Conservation (phyloP, 2,113 vertebrate species). For the Azemiops feae region DNA sequence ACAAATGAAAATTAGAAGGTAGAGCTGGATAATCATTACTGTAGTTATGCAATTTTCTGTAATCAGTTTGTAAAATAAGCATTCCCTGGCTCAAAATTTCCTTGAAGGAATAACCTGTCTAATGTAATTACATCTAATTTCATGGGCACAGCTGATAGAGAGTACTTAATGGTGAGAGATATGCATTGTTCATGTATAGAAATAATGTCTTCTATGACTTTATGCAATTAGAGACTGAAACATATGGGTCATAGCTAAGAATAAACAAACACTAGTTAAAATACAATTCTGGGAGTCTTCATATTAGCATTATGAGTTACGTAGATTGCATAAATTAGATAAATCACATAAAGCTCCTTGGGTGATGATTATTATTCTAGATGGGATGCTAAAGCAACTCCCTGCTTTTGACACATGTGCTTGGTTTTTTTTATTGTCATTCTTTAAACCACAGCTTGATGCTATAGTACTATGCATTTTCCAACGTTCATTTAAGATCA, state of each 20-base stretch:
- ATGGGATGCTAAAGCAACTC: background rate
- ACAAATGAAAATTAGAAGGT: background rate
- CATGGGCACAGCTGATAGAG: background rate
- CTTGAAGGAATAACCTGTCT: background rate
- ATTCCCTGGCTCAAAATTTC: background rate
- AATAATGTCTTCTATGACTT: background rate
- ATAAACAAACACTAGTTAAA: background rate
- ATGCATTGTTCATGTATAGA: background rate
- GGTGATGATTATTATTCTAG: constrained; percentile 18
- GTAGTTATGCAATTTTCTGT: background rate
- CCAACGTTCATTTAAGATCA: background rate
- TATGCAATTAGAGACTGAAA: background rate
- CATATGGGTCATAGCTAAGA: background rate
- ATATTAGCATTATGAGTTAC: background rate
- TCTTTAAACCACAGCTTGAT: background rate
- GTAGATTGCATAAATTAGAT: background rate
- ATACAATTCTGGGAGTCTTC: background rate
- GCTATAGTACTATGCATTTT: background rate
- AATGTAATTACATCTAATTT: background rate
- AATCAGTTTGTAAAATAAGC: background rate
- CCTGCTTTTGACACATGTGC: background rate
- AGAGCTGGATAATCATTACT: background rate
- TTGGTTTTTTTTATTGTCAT: background rate
- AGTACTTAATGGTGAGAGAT: background rate
- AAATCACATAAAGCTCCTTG: rapidly evolving